Conservation (phyloP, 2,888 invertebrate species). For the Diabrotica balteata region DNA sequence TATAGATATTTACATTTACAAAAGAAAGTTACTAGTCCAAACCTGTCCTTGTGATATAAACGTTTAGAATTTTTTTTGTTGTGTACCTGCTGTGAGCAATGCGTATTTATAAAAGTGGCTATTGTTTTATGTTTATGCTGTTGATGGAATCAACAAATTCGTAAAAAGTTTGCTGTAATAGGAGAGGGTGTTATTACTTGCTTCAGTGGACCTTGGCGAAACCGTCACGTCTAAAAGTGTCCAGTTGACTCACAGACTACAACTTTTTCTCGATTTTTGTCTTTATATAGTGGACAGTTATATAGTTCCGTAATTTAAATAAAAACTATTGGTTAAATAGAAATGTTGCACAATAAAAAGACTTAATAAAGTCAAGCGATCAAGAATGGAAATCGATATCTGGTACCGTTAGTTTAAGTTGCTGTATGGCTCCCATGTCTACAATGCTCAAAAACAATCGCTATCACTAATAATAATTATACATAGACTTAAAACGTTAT, state of each 20-base stretch:
- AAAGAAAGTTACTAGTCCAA: too few relatives aligned
- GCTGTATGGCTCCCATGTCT: too few relatives aligned
- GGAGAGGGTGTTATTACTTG: conserved; percentile 15
- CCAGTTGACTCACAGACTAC: conserved; percentile 5
- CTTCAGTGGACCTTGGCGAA: conserved; percentile 21
- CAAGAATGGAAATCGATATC: too few relatives aligned
- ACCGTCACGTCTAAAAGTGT: conserved; percentile 15
- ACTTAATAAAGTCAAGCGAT: too few relatives aligned
- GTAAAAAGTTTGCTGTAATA: background rate
- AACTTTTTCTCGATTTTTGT: conserved; percentile 1
- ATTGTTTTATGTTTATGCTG: background rate
- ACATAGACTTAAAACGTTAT: too few relatives aligned
- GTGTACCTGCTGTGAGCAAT: background rate
- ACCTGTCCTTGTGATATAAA: too few relatives aligned
- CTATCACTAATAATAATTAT: too few relatives aligned
- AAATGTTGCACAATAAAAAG: too few relatives aligned
- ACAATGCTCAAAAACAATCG: too few relatives aligned
- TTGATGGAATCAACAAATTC: conserved; percentile 4
- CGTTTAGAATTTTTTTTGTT: background rate
- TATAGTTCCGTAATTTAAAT: background rate
- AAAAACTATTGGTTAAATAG: too few relatives aligned
- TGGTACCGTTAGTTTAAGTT: too few relatives aligned
- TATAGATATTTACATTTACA: too few relatives aligned
- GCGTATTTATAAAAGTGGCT: background rate
- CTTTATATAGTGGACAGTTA: background rate